These are phyloP conservation scores for Pipistrellus nathusii DNA, from an alignment of 2,797 vertebrate species.

Conservation along the genomic window DNA sequence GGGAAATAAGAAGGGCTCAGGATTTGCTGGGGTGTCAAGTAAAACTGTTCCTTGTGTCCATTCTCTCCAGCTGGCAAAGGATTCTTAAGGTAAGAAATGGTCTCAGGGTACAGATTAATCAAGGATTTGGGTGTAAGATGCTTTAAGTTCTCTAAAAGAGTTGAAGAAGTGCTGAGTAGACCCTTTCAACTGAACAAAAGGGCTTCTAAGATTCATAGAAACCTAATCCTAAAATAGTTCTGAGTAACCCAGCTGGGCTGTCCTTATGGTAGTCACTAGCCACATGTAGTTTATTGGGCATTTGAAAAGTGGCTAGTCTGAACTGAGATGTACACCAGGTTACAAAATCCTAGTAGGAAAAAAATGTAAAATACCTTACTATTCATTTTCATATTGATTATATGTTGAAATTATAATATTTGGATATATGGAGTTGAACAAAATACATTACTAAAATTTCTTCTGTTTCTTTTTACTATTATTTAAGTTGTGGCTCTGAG, in stretches of 20 bases:
- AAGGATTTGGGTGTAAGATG: background rate
- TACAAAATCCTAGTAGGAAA: background rate
- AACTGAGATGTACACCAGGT: background rate
- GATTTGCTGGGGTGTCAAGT: background rate
- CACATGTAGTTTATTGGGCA: background rate
- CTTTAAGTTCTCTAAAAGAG: background rate
- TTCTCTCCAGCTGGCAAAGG: background rate
- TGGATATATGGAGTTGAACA: background rate
- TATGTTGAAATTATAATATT: conserved; percentile 6
- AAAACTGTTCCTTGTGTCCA: background rate
- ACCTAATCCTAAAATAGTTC: background rate
- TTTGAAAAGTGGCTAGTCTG: background rate
- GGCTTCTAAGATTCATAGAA: background rate
- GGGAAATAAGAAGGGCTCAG: background rate
- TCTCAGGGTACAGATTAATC: background rate
- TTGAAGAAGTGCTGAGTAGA: background rate
- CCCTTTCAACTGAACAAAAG: background rate
- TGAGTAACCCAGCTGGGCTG: background rate
- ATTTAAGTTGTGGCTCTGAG: background rate
- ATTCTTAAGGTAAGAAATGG: conserved; percentile 2
- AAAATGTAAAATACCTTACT: background rate
- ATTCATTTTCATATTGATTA: background rate
- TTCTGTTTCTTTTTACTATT: background rate
- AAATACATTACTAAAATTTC: conserved; percentile 29
- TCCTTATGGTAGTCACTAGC: background rate